These are phyloP conservation scores for Hirundo rustica DNA, from an alignment of 2,797 vertebrate genomes.

Conservation along the genomic window DNA sequence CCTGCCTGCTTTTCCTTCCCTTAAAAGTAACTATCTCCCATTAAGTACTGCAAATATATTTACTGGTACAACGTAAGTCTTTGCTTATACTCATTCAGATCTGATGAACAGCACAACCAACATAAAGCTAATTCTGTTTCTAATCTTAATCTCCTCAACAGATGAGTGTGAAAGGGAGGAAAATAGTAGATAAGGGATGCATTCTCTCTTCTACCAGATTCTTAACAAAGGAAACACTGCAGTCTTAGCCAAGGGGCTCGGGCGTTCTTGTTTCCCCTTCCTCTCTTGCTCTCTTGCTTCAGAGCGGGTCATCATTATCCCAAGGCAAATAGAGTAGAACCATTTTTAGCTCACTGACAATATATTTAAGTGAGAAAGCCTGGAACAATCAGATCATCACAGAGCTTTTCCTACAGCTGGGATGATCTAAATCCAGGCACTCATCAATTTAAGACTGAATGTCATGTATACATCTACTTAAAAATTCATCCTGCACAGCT, in stretches of 20 bases:
- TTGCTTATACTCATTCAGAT: neutral
- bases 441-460: conserved; percentile 22
- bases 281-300: neutral
- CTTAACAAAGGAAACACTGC: neutral
- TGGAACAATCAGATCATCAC: conserved; percentile 44
- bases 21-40: neutral
- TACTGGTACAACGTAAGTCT: neutral
- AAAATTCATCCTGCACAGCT: conserved; percentile 51
- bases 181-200: neutral
- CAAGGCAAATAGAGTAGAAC: neutral
- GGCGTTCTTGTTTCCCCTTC: neutral
- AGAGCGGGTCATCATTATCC: neutral
- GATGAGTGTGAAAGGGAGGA: neutral
- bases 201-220: neutral
- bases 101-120: neutral
- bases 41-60: neutral
- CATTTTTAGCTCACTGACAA: conserved; percentile 44
- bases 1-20: neutral
- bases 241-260: neutral
- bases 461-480: conserved; percentile 58
- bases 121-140: neutral
- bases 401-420: conserved; percentile 11
- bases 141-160: neutral
- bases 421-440: conserved; percentile 49
- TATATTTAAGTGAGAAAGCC: conserved; percentile 5